Evolutionary conservation across 1,140 invertebrate genomes (phyloP).

Genomic region (Drosophila neocordata): DNA sequence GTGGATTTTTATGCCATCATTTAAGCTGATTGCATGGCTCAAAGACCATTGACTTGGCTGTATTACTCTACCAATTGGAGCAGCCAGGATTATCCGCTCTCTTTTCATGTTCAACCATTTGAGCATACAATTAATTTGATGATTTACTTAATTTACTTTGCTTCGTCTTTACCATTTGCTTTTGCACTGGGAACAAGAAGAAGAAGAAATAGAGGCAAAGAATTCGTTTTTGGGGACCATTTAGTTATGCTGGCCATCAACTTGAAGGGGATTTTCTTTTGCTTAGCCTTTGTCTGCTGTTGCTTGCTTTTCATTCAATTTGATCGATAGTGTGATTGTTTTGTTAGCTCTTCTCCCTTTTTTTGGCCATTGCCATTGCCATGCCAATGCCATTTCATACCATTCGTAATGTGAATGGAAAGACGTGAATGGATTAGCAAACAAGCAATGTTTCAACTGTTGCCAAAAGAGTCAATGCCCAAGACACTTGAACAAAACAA

Average conservation of each 20-base stretch:
- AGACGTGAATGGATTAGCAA: constrained; percentile 27
- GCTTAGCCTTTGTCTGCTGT: constrained; percentile 4
- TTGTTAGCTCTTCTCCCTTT: constrained; percentile 3
- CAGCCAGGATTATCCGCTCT: neutral
- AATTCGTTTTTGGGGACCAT: constrained; percentile 17
- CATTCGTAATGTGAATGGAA: constrained; percentile 10
- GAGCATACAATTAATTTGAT: constrained; percentile 59
- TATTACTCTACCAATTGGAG: neutral
- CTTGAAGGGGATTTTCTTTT: neutral
- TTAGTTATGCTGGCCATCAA: constrained; percentile 39
- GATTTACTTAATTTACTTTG: constrained; percentile 60
- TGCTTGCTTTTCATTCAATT: constrained; percentile 39
- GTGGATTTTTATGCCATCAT: constrained; percentile 25
- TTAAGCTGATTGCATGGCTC: constrained; percentile 18
- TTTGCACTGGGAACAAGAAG: constrained; percentile 19
- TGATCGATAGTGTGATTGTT: constrained; percentile 38
- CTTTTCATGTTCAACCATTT: constrained; percentile 16
- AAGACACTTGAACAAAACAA: neutral
- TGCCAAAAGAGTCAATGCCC: too few relatives aligned
- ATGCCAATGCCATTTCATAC: too few relatives aligned
- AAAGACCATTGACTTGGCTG: constrained; percentile 37
- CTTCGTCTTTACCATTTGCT: neutral
- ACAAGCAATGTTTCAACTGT: neutral
- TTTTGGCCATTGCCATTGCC: neutral
- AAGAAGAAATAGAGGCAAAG: neutral